Evolutionary conservation across 2,797 vertebrate genomes (phyloP).

Genomic region (Lepus oiostolus): DNA sequence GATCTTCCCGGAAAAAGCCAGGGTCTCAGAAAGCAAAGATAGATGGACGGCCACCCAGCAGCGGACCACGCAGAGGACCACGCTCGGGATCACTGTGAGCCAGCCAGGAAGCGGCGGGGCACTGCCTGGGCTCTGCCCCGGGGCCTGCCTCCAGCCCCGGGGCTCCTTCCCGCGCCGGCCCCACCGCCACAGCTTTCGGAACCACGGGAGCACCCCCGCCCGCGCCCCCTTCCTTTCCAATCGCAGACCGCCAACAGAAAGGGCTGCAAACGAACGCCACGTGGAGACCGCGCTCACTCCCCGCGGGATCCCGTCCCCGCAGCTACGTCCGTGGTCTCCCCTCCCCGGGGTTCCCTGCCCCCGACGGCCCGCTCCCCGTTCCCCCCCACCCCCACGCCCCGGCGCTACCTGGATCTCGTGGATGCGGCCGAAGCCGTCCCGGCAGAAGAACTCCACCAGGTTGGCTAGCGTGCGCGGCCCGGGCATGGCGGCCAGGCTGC

Average conservation of each 20-base stretch:
- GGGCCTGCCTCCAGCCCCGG: not conserved
- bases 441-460: conserved; percentile 95
- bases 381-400: too few species aligned
- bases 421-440: conserved; percentile 94
- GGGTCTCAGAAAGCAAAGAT: not conserved
- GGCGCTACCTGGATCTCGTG: conserved; percentile 95
- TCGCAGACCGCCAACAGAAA: not conserved
- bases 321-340: not conserved
- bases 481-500: conserved; percentile 93
- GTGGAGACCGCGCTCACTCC: not conserved
- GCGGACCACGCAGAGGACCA: too few species aligned
- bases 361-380: too few species aligned
- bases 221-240: not conserved
- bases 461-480: conserved; percentile 93
- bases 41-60: not conserved
- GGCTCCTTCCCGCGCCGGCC: not conserved
- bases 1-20: not conserved
- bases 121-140: not conserved
- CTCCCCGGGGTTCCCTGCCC: not conserved
- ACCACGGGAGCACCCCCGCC: not conserved
- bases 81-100: too few species aligned
- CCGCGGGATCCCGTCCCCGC: not conserved
- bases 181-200: too few species aligned
- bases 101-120: too few species aligned
- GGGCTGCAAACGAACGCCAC: not conserved